Conservation (phyloP, 2,113 vertebrate genomes). For the Calidris pugnax region DNA sequence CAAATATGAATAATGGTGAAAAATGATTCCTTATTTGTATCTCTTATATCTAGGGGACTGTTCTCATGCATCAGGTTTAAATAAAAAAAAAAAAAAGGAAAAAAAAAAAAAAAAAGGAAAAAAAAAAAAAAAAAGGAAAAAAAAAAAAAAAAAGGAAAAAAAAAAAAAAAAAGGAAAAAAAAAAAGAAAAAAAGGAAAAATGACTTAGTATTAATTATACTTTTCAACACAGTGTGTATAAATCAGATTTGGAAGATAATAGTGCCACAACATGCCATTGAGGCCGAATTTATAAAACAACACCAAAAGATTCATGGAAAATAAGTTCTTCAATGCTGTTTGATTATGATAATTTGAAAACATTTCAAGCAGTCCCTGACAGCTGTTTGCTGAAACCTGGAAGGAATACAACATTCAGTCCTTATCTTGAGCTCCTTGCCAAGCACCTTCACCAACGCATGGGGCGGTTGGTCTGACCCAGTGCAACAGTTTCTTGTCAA, state of each 20-base stretch:
- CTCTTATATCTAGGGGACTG: neutral
- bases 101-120: rapidly evolving
- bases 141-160: neutral
- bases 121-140: no score
- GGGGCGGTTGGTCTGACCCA: neutral
- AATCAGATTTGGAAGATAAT: neutral
- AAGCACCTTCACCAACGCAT: neutral
- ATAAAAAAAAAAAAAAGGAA: neutral
- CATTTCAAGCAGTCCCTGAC: neutral
- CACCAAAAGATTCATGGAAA: neutral
- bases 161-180: no score
- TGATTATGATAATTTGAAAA: neutral
- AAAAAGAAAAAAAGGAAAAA: neutral
- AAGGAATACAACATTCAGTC: neutral
- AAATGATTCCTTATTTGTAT: neutral
- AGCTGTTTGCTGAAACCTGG: neutral
- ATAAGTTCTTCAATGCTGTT: neutral
- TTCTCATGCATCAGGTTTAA: neutral
- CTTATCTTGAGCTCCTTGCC: neutral
- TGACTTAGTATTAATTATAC: neutral
- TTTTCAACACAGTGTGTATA: neutral
- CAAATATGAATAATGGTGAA: neutral
- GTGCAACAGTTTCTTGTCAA: neutral
- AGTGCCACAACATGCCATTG: neutral
- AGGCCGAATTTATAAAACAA: neutral